Percentiles rank a stretch among this genome's conserved stretches.
Evolutionary conservation across 1,140 invertebrate species (phyloP).

Genomic region (Hylaeus volcanicus): DNA sequence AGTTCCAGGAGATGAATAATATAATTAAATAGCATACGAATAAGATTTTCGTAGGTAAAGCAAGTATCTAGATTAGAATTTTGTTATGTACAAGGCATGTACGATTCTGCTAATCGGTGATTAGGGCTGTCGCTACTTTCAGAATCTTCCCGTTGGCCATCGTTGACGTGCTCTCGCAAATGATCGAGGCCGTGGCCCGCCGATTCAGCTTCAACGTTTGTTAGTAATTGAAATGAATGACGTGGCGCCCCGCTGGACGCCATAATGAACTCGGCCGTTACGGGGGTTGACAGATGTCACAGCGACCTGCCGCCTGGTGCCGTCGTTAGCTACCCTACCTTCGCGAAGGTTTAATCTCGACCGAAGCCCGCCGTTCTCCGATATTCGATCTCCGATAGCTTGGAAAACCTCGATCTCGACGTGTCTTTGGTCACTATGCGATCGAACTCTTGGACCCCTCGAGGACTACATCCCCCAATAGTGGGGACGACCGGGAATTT

Average conservation of each 20-base stretch:
- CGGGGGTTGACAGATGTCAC: slow-evolving; percentile 64
- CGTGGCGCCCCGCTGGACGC: slow-evolving; percentile 50
- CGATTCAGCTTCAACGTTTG: slow-evolving; percentile 64
- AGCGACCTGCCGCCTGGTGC: slow-evolving; percentile 43
- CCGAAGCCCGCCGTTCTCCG: not conserved
- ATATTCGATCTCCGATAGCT: slow-evolving; percentile 21
- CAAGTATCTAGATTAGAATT: too few species aligned
- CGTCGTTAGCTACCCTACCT: slow-evolving; percentile 52
- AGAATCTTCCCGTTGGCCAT: not conserved
- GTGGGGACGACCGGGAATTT: too few species aligned
- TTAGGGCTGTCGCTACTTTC: not conserved
- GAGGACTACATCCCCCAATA: too few species aligned
- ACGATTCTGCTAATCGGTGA: too few species aligned
- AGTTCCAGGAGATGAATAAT: too few species aligned
- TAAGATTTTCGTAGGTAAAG: too few species aligned
- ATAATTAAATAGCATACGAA: too few species aligned
- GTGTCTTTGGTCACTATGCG: too few species aligned
- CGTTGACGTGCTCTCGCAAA: slow-evolving; percentile 53
- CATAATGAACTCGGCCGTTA: slow-evolving; percentile 66
- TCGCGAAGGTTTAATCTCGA: slow-evolving; percentile 58
- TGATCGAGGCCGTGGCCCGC: slow-evolving; percentile 42
- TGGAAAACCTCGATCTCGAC: slow-evolving; percentile 3
- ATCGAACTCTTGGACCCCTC: too few species aligned
- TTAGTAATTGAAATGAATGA: slow-evolving; percentile 70
- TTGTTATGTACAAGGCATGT: too few species aligned